Evolutionary conservation across 2,888 invertebrate genomes (phyloP).

Genomic region (Neuroscelio doddi): DNA sequence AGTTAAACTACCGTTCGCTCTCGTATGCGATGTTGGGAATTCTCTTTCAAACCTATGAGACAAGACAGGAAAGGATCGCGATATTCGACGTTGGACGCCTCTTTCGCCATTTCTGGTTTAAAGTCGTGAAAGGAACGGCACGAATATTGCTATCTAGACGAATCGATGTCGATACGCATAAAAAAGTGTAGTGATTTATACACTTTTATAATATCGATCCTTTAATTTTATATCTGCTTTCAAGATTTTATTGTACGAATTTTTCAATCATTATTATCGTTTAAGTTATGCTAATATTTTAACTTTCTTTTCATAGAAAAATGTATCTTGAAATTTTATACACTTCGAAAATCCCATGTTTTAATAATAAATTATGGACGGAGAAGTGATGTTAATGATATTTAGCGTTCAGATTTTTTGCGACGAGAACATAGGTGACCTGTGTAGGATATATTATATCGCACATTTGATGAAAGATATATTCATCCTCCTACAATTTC

Average conservation of each 20-base stretch:
- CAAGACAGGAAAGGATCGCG: slow-evolving; percentile 35
- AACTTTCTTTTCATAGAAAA: too few species aligned
- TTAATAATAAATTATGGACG: too few species aligned
- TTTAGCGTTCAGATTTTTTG: neutral
- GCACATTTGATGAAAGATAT: slow-evolving; percentile 2
- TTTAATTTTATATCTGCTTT: too few species aligned
- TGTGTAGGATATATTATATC: neutral
- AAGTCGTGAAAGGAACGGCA: slow-evolving; percentile 41
- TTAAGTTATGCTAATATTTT: too few species aligned
- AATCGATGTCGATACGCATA: slow-evolving; percentile 39
- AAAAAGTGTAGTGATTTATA: slow-evolving; percentile 38
- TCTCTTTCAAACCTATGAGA: slow-evolving; percentile 32
- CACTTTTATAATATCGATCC: slow-evolving; percentile 15
- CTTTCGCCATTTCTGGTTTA: slow-evolving; percentile 34
- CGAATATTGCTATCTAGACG: slow-evolving; percentile 36
- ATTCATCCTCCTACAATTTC: slow-evolving; percentile 55
- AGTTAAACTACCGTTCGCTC: slow-evolving; percentile 46
- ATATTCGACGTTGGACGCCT: slow-evolving; percentile 32
- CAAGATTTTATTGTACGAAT: too few species aligned
- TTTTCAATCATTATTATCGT: too few species aligned
- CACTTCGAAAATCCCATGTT: too few species aligned
- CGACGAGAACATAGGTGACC: neutral
- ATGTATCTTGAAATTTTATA: too few species aligned
- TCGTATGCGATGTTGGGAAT: slow-evolving; percentile 42
- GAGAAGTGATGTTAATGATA: too few species aligned